Conservation (phyloP, 1,140 invertebrate species). For the Drosophila equinoxialis region DNA sequence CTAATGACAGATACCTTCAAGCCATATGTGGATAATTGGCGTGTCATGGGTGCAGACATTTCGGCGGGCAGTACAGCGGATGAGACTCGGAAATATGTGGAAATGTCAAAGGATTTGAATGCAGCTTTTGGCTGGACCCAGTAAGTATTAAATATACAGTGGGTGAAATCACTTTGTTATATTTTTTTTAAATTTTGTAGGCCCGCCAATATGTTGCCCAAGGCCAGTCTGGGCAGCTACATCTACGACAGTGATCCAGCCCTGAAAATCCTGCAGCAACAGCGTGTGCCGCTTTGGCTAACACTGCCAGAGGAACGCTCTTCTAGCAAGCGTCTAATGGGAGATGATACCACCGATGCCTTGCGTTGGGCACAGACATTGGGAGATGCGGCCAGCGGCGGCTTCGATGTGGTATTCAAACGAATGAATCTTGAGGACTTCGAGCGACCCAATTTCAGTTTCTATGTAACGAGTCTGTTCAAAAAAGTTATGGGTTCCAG, state of each 20-base stretch:
- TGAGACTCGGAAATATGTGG: slow-evolving; percentile 72
- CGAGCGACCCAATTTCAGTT: slow-evolving; percentile 61
- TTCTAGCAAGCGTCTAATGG: slow-evolving; percentile 44
- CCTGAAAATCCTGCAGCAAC: slow-evolving; percentile 50
- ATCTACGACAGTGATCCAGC: slow-evolving; percentile 74
- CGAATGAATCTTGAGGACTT: slow-evolving; percentile 63
- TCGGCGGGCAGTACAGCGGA: slow-evolving; percentile 74
- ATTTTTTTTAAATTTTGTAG: slow-evolving; percentile 11
- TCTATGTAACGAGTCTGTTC: slow-evolving; percentile 71
- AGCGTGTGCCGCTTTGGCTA: slow-evolving; percentile 72
- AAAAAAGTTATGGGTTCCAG: slow-evolving; percentile 80
- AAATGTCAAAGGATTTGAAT: slow-evolving; percentile 72
- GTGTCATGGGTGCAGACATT: slow-evolving; percentile 76
- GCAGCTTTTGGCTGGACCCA: slow-evolving; percentile 76
- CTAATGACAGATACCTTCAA: slow-evolving; percentile 76
- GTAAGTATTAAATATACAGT: slow-evolving; percentile 47
- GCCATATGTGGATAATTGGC: slow-evolving; percentile 69
- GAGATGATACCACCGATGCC: slow-evolving; percentile 64
- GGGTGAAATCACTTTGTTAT: background rate
- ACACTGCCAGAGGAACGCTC: slow-evolving; percentile 58
- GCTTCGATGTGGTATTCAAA: slow-evolving; percentile 77
- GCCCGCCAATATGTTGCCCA: slow-evolving; percentile 62
- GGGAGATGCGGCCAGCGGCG: slow-evolving; percentile 76
- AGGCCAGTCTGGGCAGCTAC: slow-evolving; percentile 62
- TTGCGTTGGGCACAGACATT: slow-evolving; percentile 77